These are phyloP conservation scores for Pimephales promelas DNA, from an alignment of 2,113 vertebrate species.

Conservation along the genomic window DNA sequence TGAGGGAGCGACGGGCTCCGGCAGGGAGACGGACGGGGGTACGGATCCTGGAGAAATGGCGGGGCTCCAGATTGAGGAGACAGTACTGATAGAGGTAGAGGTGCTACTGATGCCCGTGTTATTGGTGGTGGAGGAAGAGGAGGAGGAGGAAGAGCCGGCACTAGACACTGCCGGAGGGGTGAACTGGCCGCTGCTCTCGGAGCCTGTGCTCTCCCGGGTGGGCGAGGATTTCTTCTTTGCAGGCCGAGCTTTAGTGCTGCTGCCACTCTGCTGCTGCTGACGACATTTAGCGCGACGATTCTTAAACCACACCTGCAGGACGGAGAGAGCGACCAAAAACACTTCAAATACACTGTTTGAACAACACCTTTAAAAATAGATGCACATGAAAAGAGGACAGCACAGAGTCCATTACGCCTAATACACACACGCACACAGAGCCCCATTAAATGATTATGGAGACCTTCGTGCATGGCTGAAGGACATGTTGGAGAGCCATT, in stretches of 20 bases:
- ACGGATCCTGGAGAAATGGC: constrained; percentile 92
- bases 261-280: constrained; percentile 92
- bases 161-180: constrained; percentile 92
- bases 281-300: constrained; percentile 87
- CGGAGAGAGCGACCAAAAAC: background rate
- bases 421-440: constrained; percentile 37
- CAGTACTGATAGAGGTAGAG: constrained; percentile 84
- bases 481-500: constrained; percentile 65
- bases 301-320: constrained; percentile 95
- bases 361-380: constrained; percentile 30
- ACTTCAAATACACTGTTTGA: constrained; percentile 7
- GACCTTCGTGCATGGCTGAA: constrained; percentile 61
- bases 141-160: constrained; percentile 87
- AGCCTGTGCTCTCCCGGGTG: constrained; percentile 93
- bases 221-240: constrained; percentile 95
- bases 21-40: constrained; percentile 78
- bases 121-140: constrained; percentile 84
- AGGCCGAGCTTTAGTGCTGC: constrained; percentile 87
- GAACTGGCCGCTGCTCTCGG: constrained; percentile 97
- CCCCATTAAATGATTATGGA: constrained; percentile 49
- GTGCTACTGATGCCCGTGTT: constrained; percentile 76
- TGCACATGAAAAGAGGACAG: background rate
- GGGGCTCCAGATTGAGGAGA: constrained; percentile 96
- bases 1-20: constrained; percentile 81
- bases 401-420: constrained; percentile 8